A percentile compares a stretch with the other conserved stretches of the same genome.
Conservation (phyloP, 2,888 invertebrate species). For the Philhelius pedissequus region DNA sequence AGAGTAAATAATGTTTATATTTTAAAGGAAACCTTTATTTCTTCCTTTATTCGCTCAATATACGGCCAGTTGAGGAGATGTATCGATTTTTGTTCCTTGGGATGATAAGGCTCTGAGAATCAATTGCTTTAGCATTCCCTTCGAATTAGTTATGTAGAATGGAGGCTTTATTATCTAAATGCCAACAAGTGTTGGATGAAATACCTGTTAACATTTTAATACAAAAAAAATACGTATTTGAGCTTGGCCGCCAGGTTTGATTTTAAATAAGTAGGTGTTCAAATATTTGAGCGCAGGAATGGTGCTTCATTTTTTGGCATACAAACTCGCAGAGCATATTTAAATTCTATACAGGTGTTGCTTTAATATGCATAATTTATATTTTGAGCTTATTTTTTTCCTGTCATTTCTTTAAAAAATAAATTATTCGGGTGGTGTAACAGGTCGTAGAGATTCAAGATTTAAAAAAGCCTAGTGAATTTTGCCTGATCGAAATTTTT, state of each 20-base stretch:
- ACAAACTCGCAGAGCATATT: too few relatives aligned
- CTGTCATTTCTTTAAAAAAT: too few relatives aligned
- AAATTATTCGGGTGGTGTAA: too few relatives aligned
- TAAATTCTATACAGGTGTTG: too few relatives aligned
- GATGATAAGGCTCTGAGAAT: neutral
- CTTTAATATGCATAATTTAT: too few relatives aligned
- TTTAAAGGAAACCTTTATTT: slow-evolving; percentile 10
- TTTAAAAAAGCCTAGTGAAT: too few relatives aligned
- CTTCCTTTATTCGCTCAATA: neutral
- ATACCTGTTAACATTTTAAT: neutral
- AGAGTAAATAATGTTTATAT: slow-evolving; percentile 18
- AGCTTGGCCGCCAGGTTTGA: neutral
- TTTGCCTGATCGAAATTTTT: too few relatives aligned
- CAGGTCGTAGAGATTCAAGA: too few relatives aligned
- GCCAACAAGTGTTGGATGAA: neutral
- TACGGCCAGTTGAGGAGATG: neutral
- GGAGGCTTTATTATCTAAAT: neutral
- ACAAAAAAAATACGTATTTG: neutral
- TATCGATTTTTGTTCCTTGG: neutral
- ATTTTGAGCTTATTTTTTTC: too few relatives aligned
- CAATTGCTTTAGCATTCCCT: neutral
- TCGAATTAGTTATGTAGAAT: neutral
- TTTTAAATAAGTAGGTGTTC: neutral
- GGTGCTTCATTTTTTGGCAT: too few relatives aligned
- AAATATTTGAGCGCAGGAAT: neutral